Evolutionary conservation across 1,140 invertebrate species (phyloP), one percentile per base, ranked within the genome.

Genomic region (Drosophila repleta): DNA sequence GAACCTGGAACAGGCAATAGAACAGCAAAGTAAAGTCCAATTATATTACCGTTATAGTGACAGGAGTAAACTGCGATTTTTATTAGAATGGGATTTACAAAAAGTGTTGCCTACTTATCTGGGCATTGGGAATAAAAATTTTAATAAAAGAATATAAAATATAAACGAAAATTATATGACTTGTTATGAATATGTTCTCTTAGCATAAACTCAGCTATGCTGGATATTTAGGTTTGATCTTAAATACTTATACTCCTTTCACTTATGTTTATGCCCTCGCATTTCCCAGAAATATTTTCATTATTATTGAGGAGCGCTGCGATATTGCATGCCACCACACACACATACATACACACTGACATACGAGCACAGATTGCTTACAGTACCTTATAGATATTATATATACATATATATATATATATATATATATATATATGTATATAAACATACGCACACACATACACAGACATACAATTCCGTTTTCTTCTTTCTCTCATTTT

Each of bases 271-370:
- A 37, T 62, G 43, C 32, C 64, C 70, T 77, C 68, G 58, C 48
- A 71, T 87, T 69, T 85, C 71, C 78, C 64, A 64, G 63, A 85
- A 85, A 85, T 87, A 87, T 85, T 81, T 85, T 65, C 81, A 81
- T 85, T 80, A 85, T 74, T 85, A 80, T 85, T 57, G 64, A 78
- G 63, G 66, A 52, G 37, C 46, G 74, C 52, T 55, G 39, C 32
- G 74, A 58, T 74, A 67, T 62, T 62, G 62, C 63, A 71, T 64
- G 72, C 75, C 75, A 63, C 57, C 70, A 45, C 46, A 57, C 13
- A 57, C 18, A 20, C 13, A 15, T n/a, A 35, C 60, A 66, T 61
- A 58, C 26, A 35, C 48, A 45, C 24, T 53, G 41, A 55, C 35
- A 51, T 41, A 65, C n/a, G n/a, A n/a, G n/a, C n/a, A n/a, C n/a